Evolutionary conservation across 2,113 vertebrate genomes (phyloP).

Genomic region (Saccopteryx leptura): DNA sequence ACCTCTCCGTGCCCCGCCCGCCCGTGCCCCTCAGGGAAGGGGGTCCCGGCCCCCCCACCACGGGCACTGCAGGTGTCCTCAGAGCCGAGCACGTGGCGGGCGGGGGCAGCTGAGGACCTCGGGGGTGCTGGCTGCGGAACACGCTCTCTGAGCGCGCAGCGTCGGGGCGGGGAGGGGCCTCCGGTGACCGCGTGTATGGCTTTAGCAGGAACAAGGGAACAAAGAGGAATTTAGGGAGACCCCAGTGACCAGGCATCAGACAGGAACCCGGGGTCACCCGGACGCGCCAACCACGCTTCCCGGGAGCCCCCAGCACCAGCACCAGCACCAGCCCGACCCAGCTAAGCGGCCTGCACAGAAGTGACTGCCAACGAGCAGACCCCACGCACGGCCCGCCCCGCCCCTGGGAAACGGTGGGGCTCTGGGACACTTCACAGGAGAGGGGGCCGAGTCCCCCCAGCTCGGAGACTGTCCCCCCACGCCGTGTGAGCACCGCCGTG

Average conservation of each 20-base stretch:
- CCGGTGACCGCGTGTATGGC: not conserved
- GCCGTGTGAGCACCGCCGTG: accelerated
- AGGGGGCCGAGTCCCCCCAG: no score
- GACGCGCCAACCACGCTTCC: not conserved
- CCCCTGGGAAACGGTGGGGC: accelerated
- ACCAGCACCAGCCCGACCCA: not conserved
- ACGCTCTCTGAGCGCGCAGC: no score
- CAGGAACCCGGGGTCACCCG: not conserved
- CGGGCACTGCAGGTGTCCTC: accelerated
- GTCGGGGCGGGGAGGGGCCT: no score
- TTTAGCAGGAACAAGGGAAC: not conserved
- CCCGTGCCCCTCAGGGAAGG: accelerated
- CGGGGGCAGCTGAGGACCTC: not conserved
- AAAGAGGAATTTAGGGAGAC: not conserved
- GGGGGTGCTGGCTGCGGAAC: accelerated
- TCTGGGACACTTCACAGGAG: not conserved
- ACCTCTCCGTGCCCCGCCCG: not conserved
- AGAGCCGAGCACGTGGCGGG: accelerated
- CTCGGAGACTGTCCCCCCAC: not conserved
- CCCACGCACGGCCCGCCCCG: no score
- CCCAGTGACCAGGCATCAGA: not conserved
- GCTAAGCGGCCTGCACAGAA: not conserved
- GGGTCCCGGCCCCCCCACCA: accelerated
- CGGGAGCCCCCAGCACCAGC: not conserved
- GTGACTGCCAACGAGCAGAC: not conserved